Evolutionary conservation across 1,140 invertebrate species (phyloP).

Genomic region (Megalonaias nervosa): DNA sequence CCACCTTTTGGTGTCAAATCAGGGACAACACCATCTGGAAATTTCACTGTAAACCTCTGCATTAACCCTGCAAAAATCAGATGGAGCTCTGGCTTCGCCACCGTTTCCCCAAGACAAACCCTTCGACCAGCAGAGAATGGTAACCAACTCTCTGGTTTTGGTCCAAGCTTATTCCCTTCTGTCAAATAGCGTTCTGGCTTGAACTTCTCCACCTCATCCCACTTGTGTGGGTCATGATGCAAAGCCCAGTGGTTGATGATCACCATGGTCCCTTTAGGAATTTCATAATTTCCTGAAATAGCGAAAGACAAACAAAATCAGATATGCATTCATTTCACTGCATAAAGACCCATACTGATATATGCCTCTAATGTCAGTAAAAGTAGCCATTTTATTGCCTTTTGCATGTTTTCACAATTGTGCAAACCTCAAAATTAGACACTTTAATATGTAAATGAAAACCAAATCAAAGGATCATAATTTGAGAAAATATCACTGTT

Average conservation of each 20-base stretch:
- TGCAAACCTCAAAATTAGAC: too few relatives aligned
- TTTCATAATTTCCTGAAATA: conserved; percentile 39
- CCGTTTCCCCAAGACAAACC: conserved; percentile 89
- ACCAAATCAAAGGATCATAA: too few relatives aligned
- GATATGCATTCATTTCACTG: background rate
- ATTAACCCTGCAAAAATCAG: conserved; percentile 52
- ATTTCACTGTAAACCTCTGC: conserved; percentile 43
- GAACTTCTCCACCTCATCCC: conserved; percentile 82
- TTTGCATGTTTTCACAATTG: too few relatives aligned
- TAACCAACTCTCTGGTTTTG: conserved; percentile 81
- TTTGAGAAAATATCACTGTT: too few relatives aligned
- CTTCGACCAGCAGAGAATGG: conserved; percentile 88
- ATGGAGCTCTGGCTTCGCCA: conserved; percentile 72
- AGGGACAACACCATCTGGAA: background rate
- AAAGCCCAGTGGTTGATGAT: conserved; percentile 86
- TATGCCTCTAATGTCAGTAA: too few relatives aligned
- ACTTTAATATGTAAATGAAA: too few relatives aligned
- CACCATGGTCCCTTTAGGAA: conserved; percentile 75
- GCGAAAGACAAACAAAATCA: conserved; percentile 4
- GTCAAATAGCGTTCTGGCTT: conserved; percentile 76
- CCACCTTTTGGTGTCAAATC: conserved; percentile 1
- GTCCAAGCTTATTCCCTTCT: conserved; percentile 73
- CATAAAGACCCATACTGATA: too few relatives aligned
- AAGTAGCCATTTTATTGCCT: too few relatives aligned
- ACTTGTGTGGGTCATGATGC: conserved; percentile 82